These are phyloP conservation scores for Coilia nasus DNA, from an alignment of 2,797 vertebrate species.

Conservation along the genomic window DNA sequence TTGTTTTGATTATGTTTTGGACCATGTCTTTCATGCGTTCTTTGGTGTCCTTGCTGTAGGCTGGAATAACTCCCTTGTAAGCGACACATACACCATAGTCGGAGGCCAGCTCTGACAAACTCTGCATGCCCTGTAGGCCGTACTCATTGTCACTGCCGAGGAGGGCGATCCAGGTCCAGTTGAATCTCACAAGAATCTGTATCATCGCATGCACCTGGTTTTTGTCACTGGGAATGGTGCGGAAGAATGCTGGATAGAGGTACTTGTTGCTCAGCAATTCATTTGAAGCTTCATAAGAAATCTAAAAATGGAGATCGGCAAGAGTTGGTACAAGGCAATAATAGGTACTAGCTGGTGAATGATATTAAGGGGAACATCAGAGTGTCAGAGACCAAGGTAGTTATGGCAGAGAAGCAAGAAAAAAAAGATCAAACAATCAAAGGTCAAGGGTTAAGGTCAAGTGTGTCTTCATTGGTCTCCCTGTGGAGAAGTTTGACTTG, in stretches of 20 bases:
- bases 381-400: not conserved
- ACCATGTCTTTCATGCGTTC: constrained; percentile 66
- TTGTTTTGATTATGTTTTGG: constrained; percentile 60
- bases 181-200: constrained; percentile 70
- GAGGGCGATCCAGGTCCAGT: constrained; percentile 83
- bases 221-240: constrained; percentile 78
- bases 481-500: too few species aligned
- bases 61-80: constrained; percentile 77
- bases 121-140: constrained; percentile 73
- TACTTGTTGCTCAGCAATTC: constrained; percentile 73
- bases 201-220: constrained; percentile 80
- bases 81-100: constrained; percentile 74
- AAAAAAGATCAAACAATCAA: not conserved
- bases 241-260: constrained; percentile 76
- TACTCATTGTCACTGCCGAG: constrained; percentile 80
- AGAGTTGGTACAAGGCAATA: not conserved
- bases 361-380: not conserved
- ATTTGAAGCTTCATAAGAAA: constrained; percentile 79
- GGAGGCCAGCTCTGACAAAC: constrained; percentile 62
- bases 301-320: constrained; percentile 54
- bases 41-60: not conserved
- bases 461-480: too few species aligned
- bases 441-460: too few species aligned
- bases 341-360: not conserved
- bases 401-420: not conserved